These are phyloP conservation scores for Heteromyza rotundicornis DNA, from an alignment of 2,888 invertebrate genomes.

Conservation along the genomic window DNA sequence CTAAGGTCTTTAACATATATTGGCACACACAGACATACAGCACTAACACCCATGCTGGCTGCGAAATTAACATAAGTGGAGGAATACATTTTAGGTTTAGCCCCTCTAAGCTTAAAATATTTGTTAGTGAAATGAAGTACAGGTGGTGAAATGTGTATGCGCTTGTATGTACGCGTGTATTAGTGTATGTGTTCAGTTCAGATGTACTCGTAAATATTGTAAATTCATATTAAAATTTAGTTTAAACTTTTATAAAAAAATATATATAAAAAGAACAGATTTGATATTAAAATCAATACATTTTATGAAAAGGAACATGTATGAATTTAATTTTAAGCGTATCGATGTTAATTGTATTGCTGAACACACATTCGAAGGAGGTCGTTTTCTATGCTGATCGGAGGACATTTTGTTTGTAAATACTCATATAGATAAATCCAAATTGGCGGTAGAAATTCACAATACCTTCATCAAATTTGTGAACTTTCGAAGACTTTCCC, in stretches of 20 bases:
- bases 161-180: neutral
- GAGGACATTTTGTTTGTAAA: no score
- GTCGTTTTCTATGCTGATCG: no score
- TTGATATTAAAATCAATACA: no score
- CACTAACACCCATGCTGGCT: neutral
- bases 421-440: no score
- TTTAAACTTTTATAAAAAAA: neutral
- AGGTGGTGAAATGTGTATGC: no score
- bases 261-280: neutral
- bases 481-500: no score
- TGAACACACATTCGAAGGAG: no score
- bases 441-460: no score
- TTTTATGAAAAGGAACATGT: no score
- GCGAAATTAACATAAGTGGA: conserved; percentile 6
- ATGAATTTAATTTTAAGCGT: conserved; percentile 36
- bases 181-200: no score
- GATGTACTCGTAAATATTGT: neutral
- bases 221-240: neutral
- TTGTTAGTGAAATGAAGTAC: neutral
- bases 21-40: neutral
- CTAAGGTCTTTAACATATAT: neutral
- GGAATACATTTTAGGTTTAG: neutral
- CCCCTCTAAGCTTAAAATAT: neutral
- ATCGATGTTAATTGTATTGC: neutral
- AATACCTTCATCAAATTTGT: no score